Evolutionary conservation across 2,888 invertebrate genomes (phyloP).

Genomic region (Cephus rjabovi): DNA sequence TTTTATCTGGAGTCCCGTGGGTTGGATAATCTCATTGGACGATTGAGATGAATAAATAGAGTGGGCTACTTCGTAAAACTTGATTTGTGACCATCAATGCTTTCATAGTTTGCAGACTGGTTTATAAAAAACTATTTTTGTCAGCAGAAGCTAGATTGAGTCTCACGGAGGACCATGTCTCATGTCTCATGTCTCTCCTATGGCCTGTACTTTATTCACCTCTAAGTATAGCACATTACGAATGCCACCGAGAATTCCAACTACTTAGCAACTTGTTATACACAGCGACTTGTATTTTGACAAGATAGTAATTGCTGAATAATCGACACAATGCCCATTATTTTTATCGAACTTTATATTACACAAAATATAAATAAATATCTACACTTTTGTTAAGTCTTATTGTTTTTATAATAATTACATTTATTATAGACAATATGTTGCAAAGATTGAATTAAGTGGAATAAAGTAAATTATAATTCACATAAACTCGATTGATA

Average conservation of each 20-base stretch:
- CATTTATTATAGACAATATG: conserved; percentile 43
- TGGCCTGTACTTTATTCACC: background rate
- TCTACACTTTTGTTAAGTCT: conserved; percentile 53
- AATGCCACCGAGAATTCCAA: background rate
- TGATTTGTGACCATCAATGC: background rate
- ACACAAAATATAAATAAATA: conserved; percentile 44
- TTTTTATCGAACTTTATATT: conserved; percentile 28
- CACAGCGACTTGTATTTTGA: background rate
- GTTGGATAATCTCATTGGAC: background rate
- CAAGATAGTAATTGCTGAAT: background rate
- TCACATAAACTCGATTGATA: conserved; percentile 20
- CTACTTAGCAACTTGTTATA: background rate
- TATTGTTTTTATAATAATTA: conserved; percentile 51
- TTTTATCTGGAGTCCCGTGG: background rate
- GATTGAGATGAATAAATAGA: background rate
- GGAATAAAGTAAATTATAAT: conserved; percentile 24
- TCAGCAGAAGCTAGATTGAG: background rate
- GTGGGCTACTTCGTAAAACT: background rate
- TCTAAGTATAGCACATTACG: background rate
- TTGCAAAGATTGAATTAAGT: conserved; percentile 43
- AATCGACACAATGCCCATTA: conserved; percentile 14
- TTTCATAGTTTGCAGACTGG: background rate
- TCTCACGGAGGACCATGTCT: background rate
- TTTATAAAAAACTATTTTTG: background rate
- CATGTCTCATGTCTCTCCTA: background rate